Evolutionary conservation across 30 jellyfish, hydroid and myxozoan genomes (phyloP), one percentile per base, ranked within the genome.

Genomic region (Pseudorhiza aurosa): DNA sequence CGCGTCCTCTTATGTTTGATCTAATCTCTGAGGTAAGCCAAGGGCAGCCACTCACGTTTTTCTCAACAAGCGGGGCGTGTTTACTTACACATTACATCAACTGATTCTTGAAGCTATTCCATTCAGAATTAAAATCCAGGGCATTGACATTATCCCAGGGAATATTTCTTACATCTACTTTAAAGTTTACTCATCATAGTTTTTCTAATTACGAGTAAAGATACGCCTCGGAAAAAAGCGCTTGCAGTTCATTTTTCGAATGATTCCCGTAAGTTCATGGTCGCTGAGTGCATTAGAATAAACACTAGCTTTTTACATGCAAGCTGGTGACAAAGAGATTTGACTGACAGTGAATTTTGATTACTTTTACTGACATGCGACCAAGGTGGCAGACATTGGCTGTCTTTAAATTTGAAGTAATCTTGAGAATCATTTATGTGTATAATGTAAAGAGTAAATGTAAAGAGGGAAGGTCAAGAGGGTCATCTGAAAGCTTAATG

Each of bases 1-100:
- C 67, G 60, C 87, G 87, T 56, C 53, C 77, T 55, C 46, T 73
- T 53, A 51, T 73, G 22, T 50, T 56, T 17, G 64, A 50, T 55
- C 53, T 73, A 17, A 73, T 51, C 11, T 57, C 43, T n/a, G 75
- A 33, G 63, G 65, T 50, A 17, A 37, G 63, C 75, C 87, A 51
- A 2, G 87, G 87, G 63, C 74, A 57, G 63, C 63, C 63, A 31
- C 77, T 50, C 56, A 73, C 64, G 12, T 56, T 50, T 73, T 33
- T 73, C 63, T 73, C 60, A 5, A 51, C 65, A 53, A 73, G 62
- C 17, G 87, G 75, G 62, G 24, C 77, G 26, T 73, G 87, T 73
- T 73, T 51, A 77, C 53, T 55, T 28, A 73, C 87, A 50, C 77
- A 50, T 50, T 40, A 5, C 56, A 28, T 57, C 3, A 18, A 77